These are phyloP conservation scores for Pachymerium ferrugineum DNA, from an alignment of 2,888 invertebrate genomes.

Conservation along the genomic window DNA sequence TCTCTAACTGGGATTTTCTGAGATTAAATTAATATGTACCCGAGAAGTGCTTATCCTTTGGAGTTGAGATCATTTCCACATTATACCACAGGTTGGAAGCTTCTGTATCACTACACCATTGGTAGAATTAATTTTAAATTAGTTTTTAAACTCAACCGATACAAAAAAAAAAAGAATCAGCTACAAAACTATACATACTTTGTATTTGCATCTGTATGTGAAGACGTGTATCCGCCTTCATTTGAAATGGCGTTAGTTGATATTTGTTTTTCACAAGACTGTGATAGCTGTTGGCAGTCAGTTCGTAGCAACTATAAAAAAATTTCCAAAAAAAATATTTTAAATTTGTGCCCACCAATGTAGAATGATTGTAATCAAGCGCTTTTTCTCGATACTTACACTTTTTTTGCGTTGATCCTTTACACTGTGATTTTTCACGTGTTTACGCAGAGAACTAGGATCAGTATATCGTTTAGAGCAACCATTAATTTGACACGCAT, in stretches of 20 bases:
- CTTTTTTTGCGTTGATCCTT: conserved; percentile 38
- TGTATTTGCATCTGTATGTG: neutral
- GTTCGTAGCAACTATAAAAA: neutral
- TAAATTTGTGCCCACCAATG: too few relatives aligned
- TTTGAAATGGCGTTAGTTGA: neutral
- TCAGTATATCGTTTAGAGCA: conserved; percentile 56
- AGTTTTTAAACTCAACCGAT: neutral
- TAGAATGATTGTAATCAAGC: neutral
- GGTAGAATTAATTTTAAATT: neutral
- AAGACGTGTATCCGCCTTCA: neutral
- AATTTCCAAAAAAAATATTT: neutral
- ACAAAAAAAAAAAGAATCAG: neutral
- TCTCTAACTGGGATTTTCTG: too few relatives aligned
- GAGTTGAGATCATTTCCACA: neutral
- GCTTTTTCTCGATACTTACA: conserved; percentile 36
- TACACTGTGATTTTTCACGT: conserved; percentile 49
- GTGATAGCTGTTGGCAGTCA: neutral
- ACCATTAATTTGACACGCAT: conserved; percentile 51
- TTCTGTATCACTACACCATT: neutral
- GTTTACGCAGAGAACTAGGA: conserved; percentile 55
- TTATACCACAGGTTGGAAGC: neutral
- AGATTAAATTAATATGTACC: too few relatives aligned
- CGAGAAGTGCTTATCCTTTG: neutral
- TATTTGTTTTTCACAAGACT: neutral
- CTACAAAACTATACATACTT: neutral